Evolutionary conservation across 2,888 invertebrate species (phyloP).

Genomic region (Pocota personata): DNA sequence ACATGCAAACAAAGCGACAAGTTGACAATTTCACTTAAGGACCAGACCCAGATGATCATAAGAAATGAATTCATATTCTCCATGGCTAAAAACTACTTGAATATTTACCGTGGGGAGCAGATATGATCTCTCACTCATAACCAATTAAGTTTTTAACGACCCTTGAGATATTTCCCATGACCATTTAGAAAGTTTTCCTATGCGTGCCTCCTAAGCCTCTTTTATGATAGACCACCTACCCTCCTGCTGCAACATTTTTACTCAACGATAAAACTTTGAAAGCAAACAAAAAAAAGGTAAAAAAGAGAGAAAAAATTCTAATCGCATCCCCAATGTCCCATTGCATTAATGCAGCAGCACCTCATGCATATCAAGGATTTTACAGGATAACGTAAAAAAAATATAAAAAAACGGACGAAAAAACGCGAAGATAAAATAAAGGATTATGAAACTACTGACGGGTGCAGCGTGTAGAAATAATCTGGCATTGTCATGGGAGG

Average conservation of each 20-base stretch:
- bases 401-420: constrained; percentile 14
- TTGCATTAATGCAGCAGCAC: constrained; percentile 68
- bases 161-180: background rate
- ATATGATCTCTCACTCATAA: background rate
- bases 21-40: too few species aligned
- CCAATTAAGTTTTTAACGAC: constrained; percentile 17
- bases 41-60: background rate
- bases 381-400: constrained; percentile 47
- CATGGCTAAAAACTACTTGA: background rate
- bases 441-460: constrained; percentile 55
- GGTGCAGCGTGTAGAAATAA: constrained; percentile 63
- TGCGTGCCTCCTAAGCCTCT: constrained; percentile 37
- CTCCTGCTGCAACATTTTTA: background rate
- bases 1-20: too few species aligned
- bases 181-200: constrained; percentile 22
- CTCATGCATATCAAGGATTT: constrained; percentile 69
- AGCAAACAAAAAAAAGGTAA: constrained; percentile 31
- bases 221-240: constrained; percentile 14
- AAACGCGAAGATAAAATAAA: constrained; percentile 69
- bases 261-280: constrained; percentile 52
- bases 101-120: background rate
- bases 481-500: constrained; percentile 66
- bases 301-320: constrained; percentile 56
- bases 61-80: background rate
- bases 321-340: constrained; percentile 72